Base-by-base conservation (phyloP, 2,113 vertebrate genomes). In the Chamaetylas fuelleborni region DNA sequence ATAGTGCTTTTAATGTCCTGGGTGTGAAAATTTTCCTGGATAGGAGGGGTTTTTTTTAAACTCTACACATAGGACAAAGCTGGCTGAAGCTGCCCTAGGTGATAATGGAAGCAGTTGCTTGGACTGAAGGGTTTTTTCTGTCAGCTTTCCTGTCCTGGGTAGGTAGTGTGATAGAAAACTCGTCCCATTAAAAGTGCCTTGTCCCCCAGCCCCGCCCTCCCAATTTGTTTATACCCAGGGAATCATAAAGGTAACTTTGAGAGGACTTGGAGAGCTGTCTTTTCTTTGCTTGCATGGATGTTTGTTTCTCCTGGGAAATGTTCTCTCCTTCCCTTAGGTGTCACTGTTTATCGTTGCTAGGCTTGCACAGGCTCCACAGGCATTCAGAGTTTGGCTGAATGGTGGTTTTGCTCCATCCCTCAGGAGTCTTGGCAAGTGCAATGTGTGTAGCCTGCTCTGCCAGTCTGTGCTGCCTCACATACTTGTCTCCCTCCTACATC, bases 391-490 rank as follows among this genome's bases (percentile, higher is more conserved):
- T 70, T 93, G 96, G 80, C 88, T 93, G 88, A 74, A 58, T 29
- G 72, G 94, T 19, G 72, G 50, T 79, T 95, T 69, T 89, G 86
- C 95, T 92, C 57, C 51, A 28, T 90, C 47, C 80, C 86, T 88
- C 66, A 71, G 86, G 92, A 78, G 6, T 61, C 94, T 96, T 97
- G 95, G 93, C 95, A 96, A 92, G 62, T 9, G 42, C 19, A 25
- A 53, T 80, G 62, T 87, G 84, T 95, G 56, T 87, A 96, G 91
- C 93, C 86, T 95, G 93, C 70, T 79, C 90, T 87, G 94, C 87
- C 94, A 94, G 94, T 87, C 94, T 95, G 96, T 90, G 91, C 93
- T 95, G 93, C 95, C 93, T 93, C 93, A 85, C 93, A 87, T 82
- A n/a, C 70, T 95, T 65, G 89, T 95, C 86, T 96, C 94, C 94